Conservation (phyloP, 2,113 vertebrate species). For the Macrotus californicus region DNA sequence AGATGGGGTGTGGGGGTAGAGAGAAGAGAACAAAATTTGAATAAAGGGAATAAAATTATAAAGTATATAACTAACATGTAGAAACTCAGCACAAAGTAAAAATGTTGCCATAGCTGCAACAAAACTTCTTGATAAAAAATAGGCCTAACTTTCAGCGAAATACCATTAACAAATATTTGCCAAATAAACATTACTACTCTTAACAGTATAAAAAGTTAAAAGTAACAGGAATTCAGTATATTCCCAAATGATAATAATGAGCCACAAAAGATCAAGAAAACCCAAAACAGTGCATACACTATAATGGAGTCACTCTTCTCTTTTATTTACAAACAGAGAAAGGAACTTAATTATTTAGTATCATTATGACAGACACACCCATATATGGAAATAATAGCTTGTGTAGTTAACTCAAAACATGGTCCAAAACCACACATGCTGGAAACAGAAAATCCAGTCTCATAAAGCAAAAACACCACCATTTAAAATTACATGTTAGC, state of each 20-base stretch:
- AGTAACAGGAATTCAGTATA: conserved; percentile 11
- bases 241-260: conserved; percentile 32
- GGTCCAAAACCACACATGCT: not conserved
- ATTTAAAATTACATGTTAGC: conserved; percentile 34
- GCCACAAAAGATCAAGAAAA: conserved; percentile 30
- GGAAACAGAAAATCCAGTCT: conserved; percentile 19
- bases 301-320: not conserved
- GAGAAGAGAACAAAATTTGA: not conserved
- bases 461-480: not conserved
- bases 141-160: not conserved
- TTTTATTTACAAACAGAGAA: conserved; percentile 54
- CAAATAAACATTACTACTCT: not conserved
- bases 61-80: not conserved
- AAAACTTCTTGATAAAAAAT: conserved; percentile 13
- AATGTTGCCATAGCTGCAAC: not conserved
- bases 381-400: conserved; percentile 8
- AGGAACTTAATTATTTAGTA: not conserved
- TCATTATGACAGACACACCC: not conserved
- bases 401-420: conserved; percentile 37
- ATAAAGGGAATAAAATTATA: not conserved
- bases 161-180: conserved; percentile 10
- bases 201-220: conserved; percentile 4
- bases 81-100: not conserved
- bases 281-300: not conserved
- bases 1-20: not conserved